Percentiles rank a stretch among this genome's conserved stretches.
Evolutionary conservation across 2,888 invertebrate species (phyloP).

Genomic region (Pristionchus fissidentatus): DNA sequence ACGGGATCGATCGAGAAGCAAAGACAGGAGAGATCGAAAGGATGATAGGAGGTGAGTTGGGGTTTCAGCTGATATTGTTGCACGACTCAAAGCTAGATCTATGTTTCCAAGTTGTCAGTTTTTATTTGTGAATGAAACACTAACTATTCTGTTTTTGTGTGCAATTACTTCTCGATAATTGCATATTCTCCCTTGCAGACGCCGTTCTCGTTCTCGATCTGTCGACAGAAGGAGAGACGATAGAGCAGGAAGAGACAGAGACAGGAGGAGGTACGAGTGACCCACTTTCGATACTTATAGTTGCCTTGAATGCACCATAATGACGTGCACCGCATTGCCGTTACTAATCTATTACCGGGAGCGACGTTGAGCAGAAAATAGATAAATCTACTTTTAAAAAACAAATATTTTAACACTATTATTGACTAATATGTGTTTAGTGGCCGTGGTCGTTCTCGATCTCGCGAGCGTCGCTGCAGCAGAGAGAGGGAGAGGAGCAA

Average conservation of each 20-base stretch:
- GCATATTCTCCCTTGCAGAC: not conserved
- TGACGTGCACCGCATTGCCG: no score
- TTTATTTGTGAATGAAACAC: not conserved
- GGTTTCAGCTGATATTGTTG: no score
- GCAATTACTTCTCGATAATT: not conserved
- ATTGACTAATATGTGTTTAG: no score
- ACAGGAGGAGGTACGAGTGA: not conserved
- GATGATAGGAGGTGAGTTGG: slow-evolving; percentile 39
- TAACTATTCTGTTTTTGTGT: not conserved
- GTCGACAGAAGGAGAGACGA: slow-evolving; percentile 24
- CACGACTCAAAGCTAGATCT: not conserved
- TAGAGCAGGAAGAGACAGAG: slow-evolving; percentile 22
- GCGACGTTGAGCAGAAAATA: no score
- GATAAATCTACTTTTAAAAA: no score
- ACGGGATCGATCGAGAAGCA: not conserved
- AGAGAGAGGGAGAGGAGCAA: slow-evolving; percentile 25
- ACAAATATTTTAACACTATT: no score
- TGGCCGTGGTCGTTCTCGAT: slow-evolving; percentile 22
- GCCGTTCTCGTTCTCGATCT: slow-evolving; percentile 25
- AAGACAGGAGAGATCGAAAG: slow-evolving; percentile 14
- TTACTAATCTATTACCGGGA: no score
- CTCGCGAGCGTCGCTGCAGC: slow-evolving; percentile 14
- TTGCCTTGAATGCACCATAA: no score
- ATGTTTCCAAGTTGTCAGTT: not conserved
- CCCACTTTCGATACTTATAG: not conserved